Evolutionary conservation across 2,113 vertebrate species (phyloP), one percentile per base, ranked within the genome.

Genomic region (Saguinus imperator): DNA sequence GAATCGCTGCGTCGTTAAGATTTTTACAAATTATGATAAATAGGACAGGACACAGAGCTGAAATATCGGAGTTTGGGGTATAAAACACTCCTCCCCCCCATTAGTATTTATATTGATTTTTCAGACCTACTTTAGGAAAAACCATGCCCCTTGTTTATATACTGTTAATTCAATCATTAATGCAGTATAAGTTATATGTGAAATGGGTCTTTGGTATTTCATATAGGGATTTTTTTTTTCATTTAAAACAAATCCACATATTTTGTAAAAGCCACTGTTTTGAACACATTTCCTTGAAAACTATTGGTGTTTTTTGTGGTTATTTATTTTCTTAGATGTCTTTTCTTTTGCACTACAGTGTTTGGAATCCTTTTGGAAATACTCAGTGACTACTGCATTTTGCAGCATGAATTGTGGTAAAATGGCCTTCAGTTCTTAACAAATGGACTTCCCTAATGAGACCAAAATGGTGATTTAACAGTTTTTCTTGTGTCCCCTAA

Each of bases 1-100:
- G 99, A 99, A 98, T 98, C 99, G 98, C 99, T 99, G 98, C 99
- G 98, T 94, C 98, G 99, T 98, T 99, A 98, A 98, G 96, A 98
- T 98, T 99, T 98, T 98, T 98, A 97, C 97, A 98, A 96, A 98
- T 97, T 57, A 96, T 94, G 87, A 91, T 95, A 93, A 93, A 96
- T 87, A 98, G 98, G 91, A 98, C 97, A 98, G 98, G 98, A 99
- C 98, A 98, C 98, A 98, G 98, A 97, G 98, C 97, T 98, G 97
- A 95, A 98, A 98, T 98, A 98, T 98, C 98, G 94, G 98, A 98
- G 98, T 95, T 97, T 98, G 98, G 98, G 98, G 98, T 98, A 98
- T 98, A 98, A 98, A 98, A 98, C 98, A 97, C 98, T 98, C 97
- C 97, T 64, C 61, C 98, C 97, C 91, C 96, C 98, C 98, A 98